Conservation (phyloP, 2,888 invertebrate genomes). For the Cataglyphis altisquamis region DNA sequence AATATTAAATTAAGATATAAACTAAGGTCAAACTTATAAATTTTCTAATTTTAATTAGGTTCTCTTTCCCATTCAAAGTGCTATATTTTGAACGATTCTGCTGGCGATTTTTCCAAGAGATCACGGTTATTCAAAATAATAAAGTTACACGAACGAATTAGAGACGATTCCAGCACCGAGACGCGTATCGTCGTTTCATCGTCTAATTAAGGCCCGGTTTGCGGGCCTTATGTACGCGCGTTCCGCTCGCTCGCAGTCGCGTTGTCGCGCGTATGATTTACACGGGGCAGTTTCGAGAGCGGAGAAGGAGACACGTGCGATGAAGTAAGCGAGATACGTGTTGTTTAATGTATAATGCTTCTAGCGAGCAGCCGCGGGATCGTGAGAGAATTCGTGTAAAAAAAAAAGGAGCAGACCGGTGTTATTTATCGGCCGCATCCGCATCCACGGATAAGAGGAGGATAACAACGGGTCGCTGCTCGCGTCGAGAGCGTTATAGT, state of each 20-base stretch:
- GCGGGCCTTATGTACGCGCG: slow-evolving; percentile 47
- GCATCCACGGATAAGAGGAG: slow-evolving; percentile 12
- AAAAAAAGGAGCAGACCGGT: slow-evolving; percentile 22
- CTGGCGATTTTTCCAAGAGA: slow-evolving; percentile 14
- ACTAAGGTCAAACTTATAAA: neutral
- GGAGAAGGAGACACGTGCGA: slow-evolving; percentile 80
- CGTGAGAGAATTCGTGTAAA: slow-evolving; percentile 70
- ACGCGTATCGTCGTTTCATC: slow-evolving; percentile 72
- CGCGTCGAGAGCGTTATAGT: slow-evolving; percentile 29
- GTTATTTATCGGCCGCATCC: slow-evolving; percentile 51
- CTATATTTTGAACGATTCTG: neutral
- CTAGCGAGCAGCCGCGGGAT: slow-evolving; percentile 48
- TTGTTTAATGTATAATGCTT: slow-evolving; percentile 65
- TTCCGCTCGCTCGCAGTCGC: slow-evolving; percentile 52
- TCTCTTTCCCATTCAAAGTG: neutral
- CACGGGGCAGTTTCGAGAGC: slow-evolving; percentile 74
- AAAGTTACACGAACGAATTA: slow-evolving; percentile 4
- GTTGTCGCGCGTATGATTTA: slow-evolving; percentile 79
- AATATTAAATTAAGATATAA: neutral
- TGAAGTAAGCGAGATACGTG: slow-evolving; percentile 82
- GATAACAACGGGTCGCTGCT: slow-evolving; percentile 33
- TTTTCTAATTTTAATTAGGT: neutral
- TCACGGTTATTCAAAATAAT: slow-evolving; percentile 1
- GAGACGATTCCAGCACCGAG: neutral
- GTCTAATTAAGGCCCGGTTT: slow-evolving; percentile 76